A percentile compares a stretch with the other conserved stretches of the same genome.
Evolutionary conservation across 2,797 vertebrate species (phyloP).

Genomic region (Carcharodon carcharias): DNA sequence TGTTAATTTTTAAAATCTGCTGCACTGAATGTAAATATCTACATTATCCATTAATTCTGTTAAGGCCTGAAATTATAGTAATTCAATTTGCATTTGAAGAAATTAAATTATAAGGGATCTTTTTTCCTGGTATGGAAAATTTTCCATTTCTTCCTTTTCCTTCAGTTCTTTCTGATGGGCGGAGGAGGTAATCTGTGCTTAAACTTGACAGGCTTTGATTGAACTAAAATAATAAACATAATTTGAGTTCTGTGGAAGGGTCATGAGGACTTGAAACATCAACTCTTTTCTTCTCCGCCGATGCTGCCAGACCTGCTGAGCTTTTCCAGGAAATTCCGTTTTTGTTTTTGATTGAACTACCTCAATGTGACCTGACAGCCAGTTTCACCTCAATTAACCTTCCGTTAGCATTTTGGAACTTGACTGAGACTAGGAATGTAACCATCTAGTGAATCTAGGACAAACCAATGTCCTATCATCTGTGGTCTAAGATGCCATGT

Average conservation of each 20-base stretch:
- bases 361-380: not conserved
- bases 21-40: conserved; percentile 5
- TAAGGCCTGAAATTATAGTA: not conserved
- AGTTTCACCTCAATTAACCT: not conserved
- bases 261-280: no score
- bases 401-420: not conserved
- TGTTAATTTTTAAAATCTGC: not conserved
- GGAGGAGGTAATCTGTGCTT: not conserved
- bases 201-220: not conserved
- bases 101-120: not conserved
- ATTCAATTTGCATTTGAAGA: not conserved
- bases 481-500: not conserved
- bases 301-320: no score
- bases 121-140: not conserved
- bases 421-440: not conserved
- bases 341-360: not conserved
- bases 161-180: not conserved
- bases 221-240: no score
- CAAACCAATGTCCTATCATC: not conserved
- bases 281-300: no score
- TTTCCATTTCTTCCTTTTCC: not conserved
- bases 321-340: no score
- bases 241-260: no score
- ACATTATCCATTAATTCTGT: not conserved
- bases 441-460: not conserved